Evolutionary conservation across 1,140 invertebrate species (phyloP), one percentile per base, ranked within the genome.

Genomic region (Aphaenogaster rudis): DNA sequence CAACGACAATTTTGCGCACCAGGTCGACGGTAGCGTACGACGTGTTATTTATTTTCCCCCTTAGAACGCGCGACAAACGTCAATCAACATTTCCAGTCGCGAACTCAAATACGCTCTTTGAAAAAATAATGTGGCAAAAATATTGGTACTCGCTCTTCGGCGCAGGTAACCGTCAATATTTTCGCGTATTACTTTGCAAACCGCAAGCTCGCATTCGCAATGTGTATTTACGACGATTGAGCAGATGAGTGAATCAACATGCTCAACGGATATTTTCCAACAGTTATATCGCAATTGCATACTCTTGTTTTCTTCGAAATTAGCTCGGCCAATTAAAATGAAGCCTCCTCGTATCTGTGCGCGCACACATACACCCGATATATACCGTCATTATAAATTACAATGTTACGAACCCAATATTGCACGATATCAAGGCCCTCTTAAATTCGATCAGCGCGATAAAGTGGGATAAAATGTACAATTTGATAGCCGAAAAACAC

Each of bases 71-170:
- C 69, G 80, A 74, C 80, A 74, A 82, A 82, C 80, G 80, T 84
- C 80, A 84, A 84, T 84, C 80, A 84, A 74, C 80, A 84, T 84
- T 76, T 61, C 45, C 42, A 63, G 52, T 74, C 80, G 80, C 48
- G 52, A 81, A 81, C 69, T 84, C 80, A 76, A 84, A 84, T 61
- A 84, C 28, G 54, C 28, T n/a, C 80, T 84, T 84, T 84, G 80
- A 84, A 82, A 82, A 82, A 84, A 76, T 84, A 84, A 84, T 84
- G 69, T 74, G 54, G 33, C 36, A 45, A 76, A 84, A 84, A 84
- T 76, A 84, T 84, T 74, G 42, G 17, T 21, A 33, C 80, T 76
- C 57, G 54, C 54, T 84, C 80, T 50, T n/a, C 28, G 42, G 36
- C 17, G 15, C 54, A n/a, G 80, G 2, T 17, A 21, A 82, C 21